Percentiles rank a stretch among this genome's conserved stretches.
These are phyloP conservation scores for Sarcophaga rosellei DNA, from an alignment of 2,888 invertebrate genomes.

Conservation along the genomic window DNA sequence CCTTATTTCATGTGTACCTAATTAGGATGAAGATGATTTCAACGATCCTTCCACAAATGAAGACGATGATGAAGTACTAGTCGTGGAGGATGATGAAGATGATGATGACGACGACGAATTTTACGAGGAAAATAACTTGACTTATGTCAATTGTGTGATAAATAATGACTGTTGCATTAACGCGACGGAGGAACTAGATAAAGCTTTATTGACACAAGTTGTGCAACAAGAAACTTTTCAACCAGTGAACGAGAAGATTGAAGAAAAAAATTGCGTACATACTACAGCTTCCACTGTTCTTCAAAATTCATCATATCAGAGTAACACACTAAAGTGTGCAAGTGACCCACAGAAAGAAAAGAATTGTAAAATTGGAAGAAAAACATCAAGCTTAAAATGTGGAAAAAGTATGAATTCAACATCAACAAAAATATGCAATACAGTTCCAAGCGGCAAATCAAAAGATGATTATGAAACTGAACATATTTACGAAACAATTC, in stretches of 20 bases:
- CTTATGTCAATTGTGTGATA: slow-evolving; percentile 76
- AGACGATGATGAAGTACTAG: slow-evolving; percentile 70
- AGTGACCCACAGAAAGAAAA: slow-evolving; percentile 40
- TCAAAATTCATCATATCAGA: slow-evolving; percentile 43
- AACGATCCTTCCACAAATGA: slow-evolving; percentile 67
- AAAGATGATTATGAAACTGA: slow-evolving; percentile 83
- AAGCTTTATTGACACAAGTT: slow-evolving; percentile 68
- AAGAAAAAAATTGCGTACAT: slow-evolving; percentile 25
- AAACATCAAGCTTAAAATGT: slow-evolving; percentile 21
- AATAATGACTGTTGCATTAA: slow-evolving; percentile 75
- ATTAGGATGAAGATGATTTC: slow-evolving; percentile 72
- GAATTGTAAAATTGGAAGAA: slow-evolving; percentile 32
- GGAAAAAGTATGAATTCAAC: slow-evolving; percentile 4
- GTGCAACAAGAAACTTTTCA: slow-evolving; percentile 44
- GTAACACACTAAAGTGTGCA: slow-evolving; percentile 1
- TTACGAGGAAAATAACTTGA: slow-evolving; percentile 73
- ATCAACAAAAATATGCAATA: neutral
- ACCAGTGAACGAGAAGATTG: slow-evolving; percentile 18
- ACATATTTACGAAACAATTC: slow-evolving; percentile 86
- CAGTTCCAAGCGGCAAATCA: slow-evolving; percentile 10
- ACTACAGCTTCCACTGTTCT: slow-evolving; percentile 43
- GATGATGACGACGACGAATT: slow-evolving; percentile 76
- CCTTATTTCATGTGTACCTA: slow-evolving; percentile 8
- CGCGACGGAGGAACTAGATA: slow-evolving; percentile 75
- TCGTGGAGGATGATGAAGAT: slow-evolving; percentile 75